Conservation (phyloP, 2,113 vertebrate species). For the Synchiropus splendidus region DNA sequence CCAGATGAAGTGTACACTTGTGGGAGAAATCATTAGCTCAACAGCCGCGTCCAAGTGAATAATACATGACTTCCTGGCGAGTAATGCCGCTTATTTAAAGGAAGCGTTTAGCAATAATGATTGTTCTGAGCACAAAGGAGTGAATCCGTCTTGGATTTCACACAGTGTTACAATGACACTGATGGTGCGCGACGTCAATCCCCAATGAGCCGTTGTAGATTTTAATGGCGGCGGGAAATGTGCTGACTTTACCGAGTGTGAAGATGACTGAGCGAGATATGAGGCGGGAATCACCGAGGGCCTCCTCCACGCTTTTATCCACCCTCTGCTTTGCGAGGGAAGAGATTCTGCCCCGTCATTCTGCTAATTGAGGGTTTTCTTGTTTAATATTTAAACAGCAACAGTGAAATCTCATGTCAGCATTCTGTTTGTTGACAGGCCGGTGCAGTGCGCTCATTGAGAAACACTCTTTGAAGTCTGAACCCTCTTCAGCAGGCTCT, state of each 20-base stretch:
- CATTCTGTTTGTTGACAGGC: too few relatives aligned
- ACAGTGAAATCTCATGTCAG: too few relatives aligned
- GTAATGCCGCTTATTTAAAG: constrained; percentile 34
- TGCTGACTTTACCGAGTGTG: constrained; percentile 63
- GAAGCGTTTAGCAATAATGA: constrained; percentile 42
- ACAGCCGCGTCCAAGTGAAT: constrained; percentile 25
- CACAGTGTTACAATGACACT: constrained; percentile 38
- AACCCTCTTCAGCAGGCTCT: too few relatives aligned
- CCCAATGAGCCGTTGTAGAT: constrained; percentile 51
- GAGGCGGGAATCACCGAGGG: constrained; percentile 36
- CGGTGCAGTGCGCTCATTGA: too few relatives aligned
- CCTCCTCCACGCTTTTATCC: constrained; percentile 37
- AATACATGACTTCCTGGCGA: constrained; percentile 40
- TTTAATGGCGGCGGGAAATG: constrained; percentile 52
- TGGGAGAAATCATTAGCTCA: constrained; percentile 31
- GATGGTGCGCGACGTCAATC: constrained; percentile 35
- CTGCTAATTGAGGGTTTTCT: too few relatives aligned
- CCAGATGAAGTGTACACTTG: constrained; percentile 32
- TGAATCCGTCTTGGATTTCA: constrained; percentile 43
- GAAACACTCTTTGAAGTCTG: too few relatives aligned
- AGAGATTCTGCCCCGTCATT: constrained; percentile 2
- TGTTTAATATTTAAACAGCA: too few relatives aligned
- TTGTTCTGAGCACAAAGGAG: constrained; percentile 34
- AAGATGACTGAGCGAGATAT: constrained; percentile 61
- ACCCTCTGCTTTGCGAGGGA: constrained; percentile 27